These are phyloP conservation scores for Hedya salicella DNA, from an alignment of 2,888 invertebrate genomes.

Conservation along the genomic window DNA sequence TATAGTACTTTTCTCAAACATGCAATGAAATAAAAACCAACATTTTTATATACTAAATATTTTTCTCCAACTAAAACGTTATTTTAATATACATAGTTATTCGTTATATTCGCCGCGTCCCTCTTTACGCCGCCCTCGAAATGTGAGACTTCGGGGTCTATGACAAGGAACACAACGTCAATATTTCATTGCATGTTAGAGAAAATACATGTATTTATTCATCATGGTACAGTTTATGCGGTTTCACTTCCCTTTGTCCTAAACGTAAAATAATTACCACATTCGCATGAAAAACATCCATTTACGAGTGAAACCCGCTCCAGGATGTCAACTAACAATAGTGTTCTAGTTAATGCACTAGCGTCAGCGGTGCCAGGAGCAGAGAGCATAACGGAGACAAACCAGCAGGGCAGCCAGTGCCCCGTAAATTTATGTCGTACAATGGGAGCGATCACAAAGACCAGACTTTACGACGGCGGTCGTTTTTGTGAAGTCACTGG, in stretches of 20 bases:
- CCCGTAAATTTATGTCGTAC: conserved; percentile 33
- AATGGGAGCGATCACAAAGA: conserved; percentile 35
- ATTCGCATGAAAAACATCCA: background rate
- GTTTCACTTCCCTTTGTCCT: background rate
- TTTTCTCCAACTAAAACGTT: too few species aligned
- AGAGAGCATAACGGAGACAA: conserved; percentile 27
- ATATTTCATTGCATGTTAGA: too few species aligned
- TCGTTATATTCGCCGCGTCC: too few species aligned
- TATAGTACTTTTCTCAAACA: too few species aligned
- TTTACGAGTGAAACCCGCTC: conserved; percentile 6
- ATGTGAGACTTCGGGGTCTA: too few species aligned
- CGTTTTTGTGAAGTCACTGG: conserved; percentile 19
- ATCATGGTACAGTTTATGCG: too few species aligned
- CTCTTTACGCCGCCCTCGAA: too few species aligned
- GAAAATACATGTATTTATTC: too few species aligned
- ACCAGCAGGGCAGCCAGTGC: background rate
- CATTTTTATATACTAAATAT: too few species aligned
- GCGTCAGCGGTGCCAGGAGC: conserved; percentile 14
- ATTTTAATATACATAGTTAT: too few species aligned
- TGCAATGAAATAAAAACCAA: too few species aligned
- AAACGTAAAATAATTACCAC: background rate
- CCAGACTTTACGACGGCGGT: conserved; percentile 21
- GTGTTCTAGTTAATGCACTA: conserved; percentile 29
- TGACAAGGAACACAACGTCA: too few species aligned
- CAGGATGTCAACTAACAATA: conserved; percentile 20